Percentiles rank a stretch among this genome's conserved stretches.
phyloP scores from a whole-genome alignment of 30 jellyfish, hydroid and myxozoan species.

The Aurelia coerulea region DNA sequence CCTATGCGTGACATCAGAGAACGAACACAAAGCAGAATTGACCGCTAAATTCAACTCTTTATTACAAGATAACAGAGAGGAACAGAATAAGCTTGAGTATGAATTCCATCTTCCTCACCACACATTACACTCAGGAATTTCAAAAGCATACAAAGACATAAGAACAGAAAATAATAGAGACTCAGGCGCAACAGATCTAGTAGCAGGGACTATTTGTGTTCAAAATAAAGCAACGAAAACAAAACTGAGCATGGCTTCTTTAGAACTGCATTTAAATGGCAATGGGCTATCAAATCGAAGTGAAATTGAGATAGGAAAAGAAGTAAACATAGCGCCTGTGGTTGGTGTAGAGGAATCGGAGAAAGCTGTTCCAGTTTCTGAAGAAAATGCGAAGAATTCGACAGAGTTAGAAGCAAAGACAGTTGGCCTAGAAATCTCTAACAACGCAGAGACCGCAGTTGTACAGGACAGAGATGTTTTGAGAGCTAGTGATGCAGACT shows the following conservation, averaged over 20 bases:
- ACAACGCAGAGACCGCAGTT: too few relatives aligned
- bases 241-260: background rate
- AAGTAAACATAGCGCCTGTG: background rate
- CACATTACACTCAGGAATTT: conserved; percentile 35
- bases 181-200: background rate
- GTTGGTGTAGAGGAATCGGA: background rate
- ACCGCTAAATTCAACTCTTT: conserved; percentile 30
- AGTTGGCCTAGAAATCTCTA: too few relatives aligned
- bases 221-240: background rate
- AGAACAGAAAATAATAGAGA: background rate
- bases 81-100: background rate
- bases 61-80: background rate
- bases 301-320: background rate
- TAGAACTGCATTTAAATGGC: background rate
- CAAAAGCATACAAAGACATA: conserved; percentile 19
- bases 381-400: background rate
- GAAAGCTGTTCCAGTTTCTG: background rate
- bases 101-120: conserved; percentile 24
- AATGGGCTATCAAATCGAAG: background rate
- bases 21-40: background rate
- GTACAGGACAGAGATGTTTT: too few relatives aligned
- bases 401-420: too few relatives aligned
- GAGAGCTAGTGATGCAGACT: background rate
- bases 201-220: background rate
- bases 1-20: background rate